A percentile compares a stretch with the other conserved stretches of the same genome.
Evolutionary conservation across 2,797 vertebrate species (phyloP).

Genomic region (Gobio occitaniae): DNA sequence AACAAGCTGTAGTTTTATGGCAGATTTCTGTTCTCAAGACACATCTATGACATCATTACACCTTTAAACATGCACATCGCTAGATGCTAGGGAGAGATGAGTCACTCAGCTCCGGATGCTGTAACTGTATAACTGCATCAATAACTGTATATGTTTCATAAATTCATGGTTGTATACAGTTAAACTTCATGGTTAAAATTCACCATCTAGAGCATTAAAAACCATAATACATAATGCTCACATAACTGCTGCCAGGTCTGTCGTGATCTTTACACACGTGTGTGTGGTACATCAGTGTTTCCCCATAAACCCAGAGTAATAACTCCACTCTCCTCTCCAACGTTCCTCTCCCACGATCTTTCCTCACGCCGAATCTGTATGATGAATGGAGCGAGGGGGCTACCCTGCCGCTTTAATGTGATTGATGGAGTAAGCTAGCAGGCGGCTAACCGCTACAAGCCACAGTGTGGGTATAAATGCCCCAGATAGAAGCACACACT

Average conservation of each 20-base stretch:
- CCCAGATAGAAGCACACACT: conserved; percentile 36
- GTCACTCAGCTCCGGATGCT: neutral
- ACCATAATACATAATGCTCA: neutral
- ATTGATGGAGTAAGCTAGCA: conserved; percentile 41
- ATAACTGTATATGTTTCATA: neutral
- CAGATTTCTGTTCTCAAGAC: neutral
- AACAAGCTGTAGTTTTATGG: too few relatives aligned
- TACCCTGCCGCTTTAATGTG: conserved; percentile 38
- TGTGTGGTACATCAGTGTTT: conserved; percentile 19
- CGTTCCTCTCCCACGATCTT: neutral
- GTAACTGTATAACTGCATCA: neutral
- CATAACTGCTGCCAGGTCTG: neutral
- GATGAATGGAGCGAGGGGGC: conserved; percentile 12
- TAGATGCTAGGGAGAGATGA: neutral
- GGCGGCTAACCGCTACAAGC: conserved; percentile 39
- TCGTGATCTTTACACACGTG: neutral
- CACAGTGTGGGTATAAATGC: conserved; percentile 44
- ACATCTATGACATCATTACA: neutral
- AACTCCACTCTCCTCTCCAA: neutral
- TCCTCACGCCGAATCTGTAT: neutral
- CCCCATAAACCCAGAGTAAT: conserved; percentile 15
- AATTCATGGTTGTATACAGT: neutral
- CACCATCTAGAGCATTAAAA: neutral
- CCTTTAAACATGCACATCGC: neutral
- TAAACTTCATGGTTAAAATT: neutral